phyloP scores from a whole-genome alignment of 2,797 vertebrate genomes.

The Cryptoprocta ferox region DNA sequence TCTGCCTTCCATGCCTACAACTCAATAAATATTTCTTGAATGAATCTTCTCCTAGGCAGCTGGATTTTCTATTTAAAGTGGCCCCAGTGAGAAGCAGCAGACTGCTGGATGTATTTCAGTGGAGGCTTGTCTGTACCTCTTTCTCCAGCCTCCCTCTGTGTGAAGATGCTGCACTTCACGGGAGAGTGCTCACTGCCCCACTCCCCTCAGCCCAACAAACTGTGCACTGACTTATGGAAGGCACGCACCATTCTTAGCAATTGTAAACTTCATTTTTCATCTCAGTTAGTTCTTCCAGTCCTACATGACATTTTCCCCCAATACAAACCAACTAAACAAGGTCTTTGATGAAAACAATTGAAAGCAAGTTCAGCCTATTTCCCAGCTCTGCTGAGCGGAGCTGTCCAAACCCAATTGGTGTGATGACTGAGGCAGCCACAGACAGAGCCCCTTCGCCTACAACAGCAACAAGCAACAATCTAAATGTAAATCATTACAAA shows the following conservation, averaged over 20 bases:
- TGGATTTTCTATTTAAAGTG: background rate
- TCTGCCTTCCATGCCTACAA: background rate
- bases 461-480: constrained; percentile 80
- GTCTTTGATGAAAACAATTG: constrained; percentile 63
- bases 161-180: background rate
- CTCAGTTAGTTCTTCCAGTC: constrained; percentile 72
- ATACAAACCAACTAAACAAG: constrained; percentile 69
- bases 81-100: background rate
- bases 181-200: background rate
- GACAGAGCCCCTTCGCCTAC: constrained; percentile 50
- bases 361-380: constrained; percentile 70
- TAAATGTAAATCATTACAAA: constrained; percentile 84
- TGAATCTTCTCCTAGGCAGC: background rate
- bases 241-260: constrained; percentile 43
- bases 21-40: background rate
- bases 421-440: constrained; percentile 45
- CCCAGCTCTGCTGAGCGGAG: constrained; percentile 65
- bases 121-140: background rate
- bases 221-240: background rate
- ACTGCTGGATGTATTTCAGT: background rate
- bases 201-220: background rate
- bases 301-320: background rate
- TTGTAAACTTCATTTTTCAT: constrained; percentile 64
- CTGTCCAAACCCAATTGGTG: constrained; percentile 62
- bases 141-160: constrained; percentile 22